Percentiles rank a stretch among this genome's conserved stretches.
phyloP scores from a whole-genome alignment of 2,113 vertebrate genomes.

The Argyrosomus japonicus region DNA sequence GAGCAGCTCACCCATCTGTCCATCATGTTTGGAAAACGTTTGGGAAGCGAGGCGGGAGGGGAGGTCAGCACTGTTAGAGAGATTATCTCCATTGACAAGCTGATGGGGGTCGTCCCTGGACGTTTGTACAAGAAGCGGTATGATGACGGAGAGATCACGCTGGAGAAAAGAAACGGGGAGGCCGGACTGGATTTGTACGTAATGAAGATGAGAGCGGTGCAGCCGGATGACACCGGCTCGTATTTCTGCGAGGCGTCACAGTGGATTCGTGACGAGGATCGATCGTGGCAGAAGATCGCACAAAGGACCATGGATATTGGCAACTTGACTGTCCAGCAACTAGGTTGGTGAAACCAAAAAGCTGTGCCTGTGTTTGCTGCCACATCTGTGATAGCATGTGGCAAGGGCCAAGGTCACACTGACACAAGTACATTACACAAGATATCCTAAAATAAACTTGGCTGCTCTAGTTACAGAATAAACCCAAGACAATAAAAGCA shows the following conservation, averaged over 20 bases:
- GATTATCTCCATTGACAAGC: slow-evolving; percentile 84
- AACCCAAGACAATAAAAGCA: slow-evolving; percentile 1
- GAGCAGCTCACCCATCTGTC: slow-evolving; percentile 90
- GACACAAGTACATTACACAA: neutral
- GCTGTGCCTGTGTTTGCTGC: neutral
- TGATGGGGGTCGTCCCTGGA: slow-evolving; percentile 82
- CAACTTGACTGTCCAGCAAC: slow-evolving; percentile 84
- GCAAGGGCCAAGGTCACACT: neutral
- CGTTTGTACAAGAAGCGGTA: slow-evolving; percentile 81
- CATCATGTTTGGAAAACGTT: slow-evolving; percentile 85
- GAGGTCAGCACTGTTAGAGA: slow-evolving; percentile 81
- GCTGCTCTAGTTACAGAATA: neutral
- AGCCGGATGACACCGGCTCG: slow-evolving; percentile 83
- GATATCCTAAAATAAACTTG: neutral
- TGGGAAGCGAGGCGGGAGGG: slow-evolving; percentile 46
- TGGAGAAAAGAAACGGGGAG: slow-evolving; percentile 84
- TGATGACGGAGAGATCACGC: slow-evolving; percentile 80
- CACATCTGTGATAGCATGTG: neutral
- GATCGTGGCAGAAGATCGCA: slow-evolving; percentile 88
- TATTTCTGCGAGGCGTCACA: slow-evolving; percentile 89
- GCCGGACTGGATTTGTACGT: slow-evolving; percentile 81
- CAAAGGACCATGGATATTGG: slow-evolving; percentile 89
- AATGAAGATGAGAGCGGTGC: slow-evolving; percentile 84
- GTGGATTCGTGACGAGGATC: slow-evolving; percentile 90
- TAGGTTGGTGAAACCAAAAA: slow-evolving; percentile 82